Base-by-base conservation (phyloP, 2,888 invertebrate species). In the Campoplex nolae region DNA sequence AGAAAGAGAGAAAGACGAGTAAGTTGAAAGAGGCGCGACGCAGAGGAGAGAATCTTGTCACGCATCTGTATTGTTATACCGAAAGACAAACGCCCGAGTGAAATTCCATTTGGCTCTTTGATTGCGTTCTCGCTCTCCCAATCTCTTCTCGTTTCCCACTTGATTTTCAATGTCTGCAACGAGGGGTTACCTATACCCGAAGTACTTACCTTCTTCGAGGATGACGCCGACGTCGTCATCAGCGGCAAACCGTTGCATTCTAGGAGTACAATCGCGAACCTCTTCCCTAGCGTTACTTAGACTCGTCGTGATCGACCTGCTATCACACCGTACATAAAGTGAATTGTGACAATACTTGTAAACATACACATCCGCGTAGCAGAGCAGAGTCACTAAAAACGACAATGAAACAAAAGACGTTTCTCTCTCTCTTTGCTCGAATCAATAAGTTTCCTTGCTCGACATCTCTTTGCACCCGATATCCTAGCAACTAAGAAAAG, bases 71-170 rank as follows among this genome's bases (percentile, higher is more conserved):
- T 89, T 89, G 89, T 89, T 89, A 87, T 88, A 84, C 74, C 80
- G 51, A 68, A 88, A 90, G 89, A 88, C 88, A 90, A 90, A 90
- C 89, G 86, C 82, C 74, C 16, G 38, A 80, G 79, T 86, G 89
- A 77, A 89, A 90, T 90, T 90, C 88, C 85, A 90, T 90, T 89
- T 90, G 85, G 88, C 84, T 87, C 83, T 82, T 80, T 85, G 88
- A 90, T 90, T 88, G 86, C 87, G 65, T 85, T 84, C 54, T 76
- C 67, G 58, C 28, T 67, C 38, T 38, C 1, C 38, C 42, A 54
- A 28, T n/a, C 51, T 82, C 67, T 35, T 71, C 42, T 42, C 68
- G 58, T 42, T 18, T 68, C 58, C 58, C 62, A 3, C 42, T 78
- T 81, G 73, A 84, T 81, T 77, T 51, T 45, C 77, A 75, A 77